phyloP scores from a whole-genome alignment of 2,888 invertebrate species.

The Xylota segnis region DNA sequence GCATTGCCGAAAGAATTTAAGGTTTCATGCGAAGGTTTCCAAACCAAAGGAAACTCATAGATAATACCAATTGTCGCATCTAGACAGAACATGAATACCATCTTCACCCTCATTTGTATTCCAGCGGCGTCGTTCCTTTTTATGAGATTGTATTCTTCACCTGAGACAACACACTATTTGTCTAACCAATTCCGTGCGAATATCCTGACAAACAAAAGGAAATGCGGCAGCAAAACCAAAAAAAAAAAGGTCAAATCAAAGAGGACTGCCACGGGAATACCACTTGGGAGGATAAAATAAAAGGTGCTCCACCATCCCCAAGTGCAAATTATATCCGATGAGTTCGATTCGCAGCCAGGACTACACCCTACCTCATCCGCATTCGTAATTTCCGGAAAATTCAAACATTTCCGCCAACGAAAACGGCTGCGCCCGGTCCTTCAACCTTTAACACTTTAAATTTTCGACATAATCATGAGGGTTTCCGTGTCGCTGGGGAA shows the following conservation, averaged over 20 bases:
- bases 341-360: slow-evolving; percentile 40
- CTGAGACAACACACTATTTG: slow-evolving; percentile 64
- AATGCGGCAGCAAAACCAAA: background rate
- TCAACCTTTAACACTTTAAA: slow-evolving; percentile 3
- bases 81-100: slow-evolving; percentile 13
- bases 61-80: slow-evolving; percentile 25
- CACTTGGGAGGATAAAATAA: slow-evolving; percentile 1
- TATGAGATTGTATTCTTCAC: slow-evolving; percentile 69
- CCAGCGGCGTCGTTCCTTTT: slow-evolving; percentile 56
- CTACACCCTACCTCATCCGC: background rate
- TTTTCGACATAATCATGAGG: background rate
- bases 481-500: background rate
- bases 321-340: slow-evolving; percentile 55
- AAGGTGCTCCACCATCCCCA: slow-evolving; percentile 6
- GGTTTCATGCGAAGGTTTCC: too few relatives aligned
- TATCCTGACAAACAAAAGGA: slow-evolving; percentile 19
- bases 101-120: slow-evolving; percentile 59
- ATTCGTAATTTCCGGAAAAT: slow-evolving; percentile 25
- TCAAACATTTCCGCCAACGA: slow-evolving; percentile 18
- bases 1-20: background rate
- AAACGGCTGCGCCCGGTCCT: too few relatives aligned
- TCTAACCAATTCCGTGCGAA: slow-evolving; percentile 44
- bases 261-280: slow-evolving; percentile 6
- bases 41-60: background rate
- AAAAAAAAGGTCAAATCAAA: slow-evolving; percentile 46